Evolutionary conservation across 2,113 vertebrate species (phyloP).

Genomic region (Polypterus senegalus): DNA sequence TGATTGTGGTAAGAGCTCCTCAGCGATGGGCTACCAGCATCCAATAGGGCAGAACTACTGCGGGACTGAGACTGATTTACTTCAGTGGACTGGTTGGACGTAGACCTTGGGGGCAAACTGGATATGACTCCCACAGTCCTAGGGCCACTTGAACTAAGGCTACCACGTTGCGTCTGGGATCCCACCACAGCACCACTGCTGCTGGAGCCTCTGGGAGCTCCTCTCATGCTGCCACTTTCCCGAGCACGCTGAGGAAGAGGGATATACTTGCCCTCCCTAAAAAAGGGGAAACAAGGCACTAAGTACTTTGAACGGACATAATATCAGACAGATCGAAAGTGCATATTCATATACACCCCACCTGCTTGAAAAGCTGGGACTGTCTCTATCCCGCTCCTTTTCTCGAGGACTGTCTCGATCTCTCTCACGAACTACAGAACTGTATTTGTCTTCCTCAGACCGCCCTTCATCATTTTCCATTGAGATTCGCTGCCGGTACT

Average conservation of each 20-base stretch:
- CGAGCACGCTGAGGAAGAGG: slow-evolving; percentile 73
- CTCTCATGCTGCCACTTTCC: slow-evolving; percentile 36
- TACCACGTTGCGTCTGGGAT: no score
- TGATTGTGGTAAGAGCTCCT: no score
- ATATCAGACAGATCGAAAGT: not conserved
- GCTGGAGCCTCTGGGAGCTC: no score
- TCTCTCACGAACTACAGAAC: slow-evolving; percentile 60
- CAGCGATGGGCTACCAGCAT: not conserved
- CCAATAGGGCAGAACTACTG: no score
- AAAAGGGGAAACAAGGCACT: slow-evolving; percentile 5
- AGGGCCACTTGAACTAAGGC: no score
- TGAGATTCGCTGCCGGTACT: slow-evolving; percentile 62
- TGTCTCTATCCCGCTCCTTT: slow-evolving; percentile 38
- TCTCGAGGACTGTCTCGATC: slow-evolving; percentile 29
- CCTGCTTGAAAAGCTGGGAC: slow-evolving; percentile 29
- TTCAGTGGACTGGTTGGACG: no score
- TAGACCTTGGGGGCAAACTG: no score
- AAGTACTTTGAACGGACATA: not conserved
- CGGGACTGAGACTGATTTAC: no score
- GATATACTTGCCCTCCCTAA: slow-evolving; percentile 74
- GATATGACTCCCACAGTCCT: no score
- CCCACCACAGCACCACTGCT: no score
- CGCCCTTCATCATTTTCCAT: slow-evolving; percentile 79
- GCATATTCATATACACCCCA: not conserved
- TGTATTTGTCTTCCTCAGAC: slow-evolving; percentile 76